phyloP scores from a whole-genome alignment of 2,113 vertebrate species.

The Egretta garzetta region DNA sequence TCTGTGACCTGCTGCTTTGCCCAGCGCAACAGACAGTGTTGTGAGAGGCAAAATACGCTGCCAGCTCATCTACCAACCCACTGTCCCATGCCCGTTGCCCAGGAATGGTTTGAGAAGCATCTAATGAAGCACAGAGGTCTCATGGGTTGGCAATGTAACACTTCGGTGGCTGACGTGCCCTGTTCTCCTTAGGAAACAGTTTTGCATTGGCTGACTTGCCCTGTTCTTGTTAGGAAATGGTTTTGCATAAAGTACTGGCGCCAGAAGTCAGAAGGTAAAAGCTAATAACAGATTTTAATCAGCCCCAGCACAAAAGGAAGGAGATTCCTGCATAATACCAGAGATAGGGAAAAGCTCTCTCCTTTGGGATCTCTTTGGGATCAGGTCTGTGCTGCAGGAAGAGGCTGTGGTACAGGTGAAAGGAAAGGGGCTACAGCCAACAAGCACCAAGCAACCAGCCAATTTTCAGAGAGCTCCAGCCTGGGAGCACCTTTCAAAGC shows the following conservation, averaged over 20 bases:
- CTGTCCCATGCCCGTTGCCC: neutral
- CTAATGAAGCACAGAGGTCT: neutral
- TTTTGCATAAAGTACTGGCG: neutral
- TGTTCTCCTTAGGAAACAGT: neutral
- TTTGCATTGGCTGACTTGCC: neutral
- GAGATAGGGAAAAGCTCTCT: neutral
- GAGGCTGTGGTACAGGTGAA: neutral
- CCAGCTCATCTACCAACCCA: neutral
- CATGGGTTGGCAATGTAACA: neutral
- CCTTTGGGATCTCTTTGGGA: neutral
- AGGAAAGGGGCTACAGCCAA: neutral
- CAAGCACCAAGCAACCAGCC: neutral
- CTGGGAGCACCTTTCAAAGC: neutral
- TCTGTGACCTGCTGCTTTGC: neutral
- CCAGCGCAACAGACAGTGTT: fast-evolving
- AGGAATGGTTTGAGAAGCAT: neutral
- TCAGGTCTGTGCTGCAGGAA: neutral
- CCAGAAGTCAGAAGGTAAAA: neutral
- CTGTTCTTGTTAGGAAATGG: neutral
- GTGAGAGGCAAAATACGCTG: neutral
- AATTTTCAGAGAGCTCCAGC: neutral
- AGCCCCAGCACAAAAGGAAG: neutral
- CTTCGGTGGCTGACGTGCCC: neutral
- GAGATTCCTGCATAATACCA: neutral
- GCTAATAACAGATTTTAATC: constrained; percentile 32